Evolutionary conservation across 2,113 vertebrate genomes (phyloP), one percentile per base, ranked within the genome.

Genomic region (Albula goreensis): DNA sequence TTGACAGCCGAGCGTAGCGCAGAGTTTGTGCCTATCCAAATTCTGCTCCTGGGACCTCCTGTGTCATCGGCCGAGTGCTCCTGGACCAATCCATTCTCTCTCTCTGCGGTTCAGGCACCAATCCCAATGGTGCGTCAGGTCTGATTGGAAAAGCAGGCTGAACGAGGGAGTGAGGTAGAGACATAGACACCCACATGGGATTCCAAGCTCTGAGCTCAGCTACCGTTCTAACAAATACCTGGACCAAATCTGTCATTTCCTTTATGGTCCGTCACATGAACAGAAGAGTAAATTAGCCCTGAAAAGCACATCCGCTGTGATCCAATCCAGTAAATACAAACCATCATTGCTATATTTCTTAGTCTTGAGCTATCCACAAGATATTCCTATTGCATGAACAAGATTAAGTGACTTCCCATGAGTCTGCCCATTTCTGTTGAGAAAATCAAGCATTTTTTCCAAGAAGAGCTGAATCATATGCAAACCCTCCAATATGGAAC

Each of bases 1-100:
- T 89, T 88, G 85, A 88, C 91, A 92, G 88, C 88, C 90, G 84
- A 85, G 70, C 78, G 87, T 90, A 90, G 89, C 83, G 86, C 88
- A 91, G 89, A 93, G 92, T 91, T 92, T 60, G 10, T 50, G 50
- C 25, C 41, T 15, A 51, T 19, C 49, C 50, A 17, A 15, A 31
- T 11, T 53, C 77, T 57, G 48, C 66, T 89, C 80, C 83, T 50
- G 15, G 41, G 82, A 51, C 51, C 70, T 83, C 52, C 31, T 12
- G 48, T 50, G 78, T 60, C 60, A 51, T 85, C 52, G 82, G 25
- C 57, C 49, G 77, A 17, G 19, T 17, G 31, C n/a, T 31, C 81
- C 50, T 22, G 60, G 83, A 85, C 49, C 31, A 41, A 41, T 41
- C 31, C 31, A 41, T 41, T 22, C 17, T 66, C 22, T 41, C 74